A percentile compares a stretch with the other conserved stretches of the same genome.
Evolutionary conservation across 2,113 vertebrate genomes (phyloP).

Genomic region (Meles meles): DNA sequence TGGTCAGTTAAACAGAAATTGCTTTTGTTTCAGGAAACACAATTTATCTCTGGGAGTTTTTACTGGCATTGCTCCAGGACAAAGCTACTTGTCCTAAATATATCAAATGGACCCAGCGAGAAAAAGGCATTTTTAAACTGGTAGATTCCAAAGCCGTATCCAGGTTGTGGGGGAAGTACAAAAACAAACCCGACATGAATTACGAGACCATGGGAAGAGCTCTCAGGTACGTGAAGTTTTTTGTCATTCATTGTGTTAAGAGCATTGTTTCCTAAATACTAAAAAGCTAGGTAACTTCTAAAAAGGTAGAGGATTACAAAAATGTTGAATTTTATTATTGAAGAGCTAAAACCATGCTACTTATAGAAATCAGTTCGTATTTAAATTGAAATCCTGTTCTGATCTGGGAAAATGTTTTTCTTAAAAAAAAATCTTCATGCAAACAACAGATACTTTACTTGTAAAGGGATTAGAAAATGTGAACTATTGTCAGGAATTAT

Average conservation of each 20-base stretch:
- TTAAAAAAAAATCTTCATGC: background rate
- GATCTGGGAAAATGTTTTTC: background rate
- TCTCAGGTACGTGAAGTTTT: conserved; percentile 87
- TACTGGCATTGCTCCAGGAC: conserved; percentile 96
- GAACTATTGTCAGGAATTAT: background rate
- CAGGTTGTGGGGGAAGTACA: conserved; percentile 96
- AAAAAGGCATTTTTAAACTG: conserved; percentile 97
- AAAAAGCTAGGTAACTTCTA: background rate
- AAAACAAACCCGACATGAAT: conserved; percentile 99
- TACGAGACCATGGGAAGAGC: conserved; percentile 99
- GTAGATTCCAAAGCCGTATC: conserved; percentile 98
- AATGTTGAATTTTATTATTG: background rate
- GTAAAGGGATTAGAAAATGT: background rate
- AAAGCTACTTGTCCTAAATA: conserved; percentile 96
- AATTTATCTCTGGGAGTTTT: conserved; percentile 98
- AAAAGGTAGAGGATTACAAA: background rate
- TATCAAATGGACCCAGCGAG: conserved; percentile 97
- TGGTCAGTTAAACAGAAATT: conserved; percentile 29
- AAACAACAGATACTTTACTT: conserved; percentile 18
- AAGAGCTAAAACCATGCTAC: background rate
- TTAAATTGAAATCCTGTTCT: conserved; percentile 39
- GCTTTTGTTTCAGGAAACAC: conserved; percentile 89
- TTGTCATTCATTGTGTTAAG: background rate
- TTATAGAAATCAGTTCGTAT: background rate
- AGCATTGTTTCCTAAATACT: background rate